Base-by-base conservation (phyloP, 2,888 invertebrate species). In the Oscheius onirici region DNA sequence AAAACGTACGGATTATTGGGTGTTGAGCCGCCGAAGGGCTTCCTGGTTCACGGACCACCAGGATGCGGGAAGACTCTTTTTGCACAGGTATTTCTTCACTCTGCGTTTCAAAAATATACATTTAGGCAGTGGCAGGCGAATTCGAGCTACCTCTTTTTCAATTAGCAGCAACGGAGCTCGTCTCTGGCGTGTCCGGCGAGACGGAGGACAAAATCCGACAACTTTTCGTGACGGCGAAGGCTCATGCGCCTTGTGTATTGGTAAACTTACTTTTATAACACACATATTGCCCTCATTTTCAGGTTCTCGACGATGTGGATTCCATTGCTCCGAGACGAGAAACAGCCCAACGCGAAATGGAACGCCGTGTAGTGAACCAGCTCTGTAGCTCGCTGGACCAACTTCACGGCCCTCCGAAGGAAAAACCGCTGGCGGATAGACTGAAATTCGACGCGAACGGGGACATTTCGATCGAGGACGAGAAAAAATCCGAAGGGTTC, bases 111-210 rank as follows among this genome's bases (percentile, higher is more conserved):
- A 55, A 55, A 55, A 46, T 5, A 5, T 5, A 5, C 76, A 80
- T 72, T 34, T 58, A 77, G 73, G 86, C 84, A 6, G 72, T 87
- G 15, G 84, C 86, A 0, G 86, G 87, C 17, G 75, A 97, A 90
- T 89, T 97, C 49, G 91, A 92, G 78, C 89, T 97, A 52, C 93
- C 95, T 0, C 89, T 97, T 68, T 89, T 97, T 65, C 93, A 94
- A 89, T 92, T 96, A 11, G 92, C 94, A 10, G 95, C 95, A 0
- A 94, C 97, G 0, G 95, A 97, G 89, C 89, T 99, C 73, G 93
- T 97, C 2, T 94, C 93, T 13, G 97, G 97, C 1, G 92, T 97
- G 73, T 95, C 95, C 0, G 97, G 97, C 0, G 95, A 96, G 88
- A 95, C 95, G 0, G 97, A 99, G 89, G 93, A 94, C 86, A 91